Conservation (phyloP, 2,888 invertebrate species). For the Diarsia dahlii region DNA sequence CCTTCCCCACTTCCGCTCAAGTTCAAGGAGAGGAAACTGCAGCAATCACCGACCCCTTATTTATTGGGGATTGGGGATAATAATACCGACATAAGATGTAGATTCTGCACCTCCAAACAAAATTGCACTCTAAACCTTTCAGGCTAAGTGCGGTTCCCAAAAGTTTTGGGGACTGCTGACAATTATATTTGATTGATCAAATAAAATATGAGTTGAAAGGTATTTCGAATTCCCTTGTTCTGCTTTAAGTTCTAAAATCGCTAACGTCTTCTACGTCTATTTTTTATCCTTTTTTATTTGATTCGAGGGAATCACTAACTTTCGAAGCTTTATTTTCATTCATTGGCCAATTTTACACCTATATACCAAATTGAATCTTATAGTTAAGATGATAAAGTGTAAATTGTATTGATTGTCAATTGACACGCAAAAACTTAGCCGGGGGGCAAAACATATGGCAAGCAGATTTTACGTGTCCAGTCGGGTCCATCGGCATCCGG, state of each 20-base stretch:
- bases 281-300: slow-evolving; percentile 29
- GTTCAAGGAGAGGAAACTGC: slow-evolving; percentile 47
- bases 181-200: slow-evolving; percentile 28
- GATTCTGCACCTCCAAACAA: slow-evolving; percentile 9
- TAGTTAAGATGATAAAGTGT: slow-evolving; percentile 5
- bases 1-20: slow-evolving; percentile 45
- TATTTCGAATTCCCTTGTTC: slow-evolving; percentile 9
- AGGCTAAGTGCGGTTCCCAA: slow-evolving; percentile 1
- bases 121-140: slow-evolving; percentile 11
- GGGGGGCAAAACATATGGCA: slow-evolving; percentile 72
- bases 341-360: neutral
- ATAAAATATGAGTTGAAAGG: slow-evolving; percentile 29
- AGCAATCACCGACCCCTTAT: slow-evolving; percentile 52
- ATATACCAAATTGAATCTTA: slow-evolving; percentile 14
- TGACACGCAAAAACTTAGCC: slow-evolving; percentile 68
- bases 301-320: slow-evolving; percentile 26
- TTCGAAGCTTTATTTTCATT: slow-evolving; percentile 19
- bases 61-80: slow-evolving; percentile 21
- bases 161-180: neutral
- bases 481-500: slow-evolving; percentile 31
- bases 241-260: neutral
- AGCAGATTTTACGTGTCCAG: slow-evolving; percentile 53
- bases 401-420: slow-evolving; percentile 48
- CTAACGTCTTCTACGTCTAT: neutral
- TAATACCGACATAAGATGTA: slow-evolving; percentile 20